Conservation (phyloP, 2,113 vertebrate species). For the Orthonyx spaldingii region DNA sequence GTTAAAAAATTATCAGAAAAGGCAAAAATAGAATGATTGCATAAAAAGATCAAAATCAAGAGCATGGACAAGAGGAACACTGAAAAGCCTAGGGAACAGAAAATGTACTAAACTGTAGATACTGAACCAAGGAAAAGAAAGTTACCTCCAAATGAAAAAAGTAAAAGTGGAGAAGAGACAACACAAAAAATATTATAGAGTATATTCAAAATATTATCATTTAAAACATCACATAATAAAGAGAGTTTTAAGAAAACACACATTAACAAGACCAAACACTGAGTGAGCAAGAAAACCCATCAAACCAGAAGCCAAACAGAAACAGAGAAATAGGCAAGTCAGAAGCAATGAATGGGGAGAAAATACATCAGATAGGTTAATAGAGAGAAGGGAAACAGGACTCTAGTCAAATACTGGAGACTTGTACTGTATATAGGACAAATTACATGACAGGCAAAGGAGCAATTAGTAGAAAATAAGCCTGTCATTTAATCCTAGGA, state of each 20-base stretch:
- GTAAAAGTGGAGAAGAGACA: background rate
- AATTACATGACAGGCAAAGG: conserved; percentile 39
- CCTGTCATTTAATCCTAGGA: conserved; percentile 54
- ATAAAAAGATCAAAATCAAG: background rate
- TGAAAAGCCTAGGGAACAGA: background rate
- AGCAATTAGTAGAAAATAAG: conserved; percentile 52
- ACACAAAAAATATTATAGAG: background rate
- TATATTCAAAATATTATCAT: background rate
- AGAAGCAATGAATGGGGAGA: background rate
- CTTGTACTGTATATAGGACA: conserved; percentile 26
- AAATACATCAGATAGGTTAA: background rate
- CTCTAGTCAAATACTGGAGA: background rate
- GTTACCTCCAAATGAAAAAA: background rate
- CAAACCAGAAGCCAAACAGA: background rate
- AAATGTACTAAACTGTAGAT: background rate
- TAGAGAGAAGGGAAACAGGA: background rate
- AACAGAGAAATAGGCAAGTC: background rate
- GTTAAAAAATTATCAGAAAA: background rate
- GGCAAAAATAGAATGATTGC: background rate
- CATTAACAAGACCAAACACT: background rate
- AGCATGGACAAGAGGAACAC: background rate
- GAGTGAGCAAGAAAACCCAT: background rate
- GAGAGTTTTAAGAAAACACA: background rate
- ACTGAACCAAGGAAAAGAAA: background rate
- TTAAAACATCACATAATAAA: background rate